Evolutionary conservation across 2,797 vertebrate genomes (phyloP), one percentile per base, ranked within the genome.

Genomic region (Neostethus bicornis): DNA sequence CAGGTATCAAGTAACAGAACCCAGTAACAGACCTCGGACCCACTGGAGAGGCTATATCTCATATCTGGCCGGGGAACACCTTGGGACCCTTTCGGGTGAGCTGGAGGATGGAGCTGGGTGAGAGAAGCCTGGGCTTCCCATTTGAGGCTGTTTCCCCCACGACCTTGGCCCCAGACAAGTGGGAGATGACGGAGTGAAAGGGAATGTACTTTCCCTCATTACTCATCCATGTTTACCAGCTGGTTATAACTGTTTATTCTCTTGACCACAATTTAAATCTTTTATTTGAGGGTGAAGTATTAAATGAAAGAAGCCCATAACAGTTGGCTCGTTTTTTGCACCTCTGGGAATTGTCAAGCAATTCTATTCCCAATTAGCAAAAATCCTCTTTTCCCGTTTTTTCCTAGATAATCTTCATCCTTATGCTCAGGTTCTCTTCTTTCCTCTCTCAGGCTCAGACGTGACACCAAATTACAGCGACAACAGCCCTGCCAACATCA

Each of bases 401-500:
- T 61, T 51, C 37, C 29, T 0, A 1, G 37, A 55, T 58, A 69
- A 76, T 78, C 68, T 70, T 26, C 53, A 49, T 50, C 35, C 29
- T 51, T 31, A 66, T 63, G 56, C 39, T 38, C 19, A 26, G 38
- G 45, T 58, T n/a, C 19, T 19, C 21, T 7, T 5, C 50, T 23
- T 14, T 24, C 11, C 46, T 14, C 4, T 26, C 10, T 44, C 88
- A 98, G 96, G 96, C 14, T 95, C 94, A 0, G 95, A 96, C 17
- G 87, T 97, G 58, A 96, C 95, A 0, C 94, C 96, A 2, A 98
- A 98, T 92, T 98, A 98, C 25, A 80, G 95, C 9, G 94, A 97
- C 17, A 92, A 93, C 65, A 95, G 87, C 52, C 90, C 93, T 17
- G 87, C 85, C 48, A 93, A 93, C 89, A 92, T 96, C 60, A 93